Evolutionary conservation across 1,140 invertebrate species (phyloP).

Genomic region (Onthophagus taurus): DNA sequence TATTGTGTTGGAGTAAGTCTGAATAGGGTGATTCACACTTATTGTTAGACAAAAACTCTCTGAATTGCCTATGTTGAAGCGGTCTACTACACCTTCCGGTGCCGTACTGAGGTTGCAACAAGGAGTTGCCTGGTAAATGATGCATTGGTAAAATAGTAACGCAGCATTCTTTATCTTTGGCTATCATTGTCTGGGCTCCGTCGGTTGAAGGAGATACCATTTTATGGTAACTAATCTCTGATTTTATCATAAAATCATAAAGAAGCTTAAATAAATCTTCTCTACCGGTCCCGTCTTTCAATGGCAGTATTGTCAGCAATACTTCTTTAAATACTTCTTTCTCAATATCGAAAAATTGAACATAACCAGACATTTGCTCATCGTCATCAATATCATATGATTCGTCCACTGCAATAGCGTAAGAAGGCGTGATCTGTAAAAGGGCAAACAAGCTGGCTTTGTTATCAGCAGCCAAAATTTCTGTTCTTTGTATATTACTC

Average conservation of each 20-base stretch:
- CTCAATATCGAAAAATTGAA: conserved; percentile 13
- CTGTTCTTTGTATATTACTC: conserved; percentile 15
- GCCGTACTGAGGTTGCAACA: too few species aligned
- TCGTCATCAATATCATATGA: conserved; percentile 11
- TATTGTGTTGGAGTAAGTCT: too few species aligned
- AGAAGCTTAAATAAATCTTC: conserved; percentile 6
- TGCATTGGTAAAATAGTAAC: too few species aligned
- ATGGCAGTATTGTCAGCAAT: conserved; percentile 16
- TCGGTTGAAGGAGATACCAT: conserved; percentile 1
- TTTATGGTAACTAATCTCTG: conserved; percentile 8
- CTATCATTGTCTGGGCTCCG: conserved; percentile 2
- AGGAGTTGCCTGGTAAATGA: too few species aligned
- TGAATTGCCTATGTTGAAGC: too few species aligned
- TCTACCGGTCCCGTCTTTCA: conserved; percentile 6
- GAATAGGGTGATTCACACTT: too few species aligned
- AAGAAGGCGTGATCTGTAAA: conserved; percentile 1
- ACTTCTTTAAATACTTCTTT: conserved; percentile 11
- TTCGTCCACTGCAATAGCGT: conserved; percentile 7
- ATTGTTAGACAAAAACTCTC: too few species aligned
- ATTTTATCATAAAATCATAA: neutral
- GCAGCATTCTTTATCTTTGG: conserved; percentile 6
- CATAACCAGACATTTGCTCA: conserved; percentile 1
- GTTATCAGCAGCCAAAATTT: conserved; percentile 14
- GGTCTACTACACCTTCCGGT: too few species aligned
- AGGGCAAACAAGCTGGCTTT: conserved; percentile 9